Evolutionary conservation across 2,888 invertebrate genomes (phyloP).

Genomic region (Meganola albula): DNA sequence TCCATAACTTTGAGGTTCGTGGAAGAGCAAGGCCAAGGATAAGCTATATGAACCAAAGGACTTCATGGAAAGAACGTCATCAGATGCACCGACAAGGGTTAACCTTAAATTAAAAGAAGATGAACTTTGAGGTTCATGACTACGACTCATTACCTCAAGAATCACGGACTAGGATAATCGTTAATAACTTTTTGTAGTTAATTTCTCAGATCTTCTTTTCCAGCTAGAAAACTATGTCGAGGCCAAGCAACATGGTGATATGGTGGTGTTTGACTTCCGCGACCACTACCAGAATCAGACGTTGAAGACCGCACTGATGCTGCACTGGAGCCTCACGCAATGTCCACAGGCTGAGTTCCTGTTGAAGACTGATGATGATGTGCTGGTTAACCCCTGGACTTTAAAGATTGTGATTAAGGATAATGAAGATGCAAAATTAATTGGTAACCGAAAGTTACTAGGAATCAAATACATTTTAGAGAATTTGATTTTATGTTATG

Average conservation of each 20-base stretch:
- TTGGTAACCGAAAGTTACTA: no score
- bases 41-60: no score
- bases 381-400: slow-evolving; percentile 77
- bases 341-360: slow-evolving; percentile 74
- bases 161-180: not conserved
- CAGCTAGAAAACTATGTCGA: slow-evolving; percentile 65
- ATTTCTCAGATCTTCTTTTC: slow-evolving; percentile 5
- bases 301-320: slow-evolving; percentile 80
- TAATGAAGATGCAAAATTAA: slow-evolving; percentile 51
- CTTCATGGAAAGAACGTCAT: no score
- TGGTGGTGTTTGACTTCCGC: slow-evolving; percentile 78
- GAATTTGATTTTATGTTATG: no score
- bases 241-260: slow-evolving; percentile 72
- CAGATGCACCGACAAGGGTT: no score
- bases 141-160: no score
- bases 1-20: no score
- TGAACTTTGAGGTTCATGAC: no score
- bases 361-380: slow-evolving; percentile 81
- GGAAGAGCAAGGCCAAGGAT: no score
- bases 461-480: no score
- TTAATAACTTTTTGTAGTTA: not conserved
- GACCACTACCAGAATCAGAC: slow-evolving; percentile 83
- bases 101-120: no score
- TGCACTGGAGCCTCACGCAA: slow-evolving; percentile 76
- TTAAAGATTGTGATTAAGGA: slow-evolving; percentile 44